Conservation (phyloP, 1,140 invertebrate genomes). For the Bombus cullumanus region DNA sequence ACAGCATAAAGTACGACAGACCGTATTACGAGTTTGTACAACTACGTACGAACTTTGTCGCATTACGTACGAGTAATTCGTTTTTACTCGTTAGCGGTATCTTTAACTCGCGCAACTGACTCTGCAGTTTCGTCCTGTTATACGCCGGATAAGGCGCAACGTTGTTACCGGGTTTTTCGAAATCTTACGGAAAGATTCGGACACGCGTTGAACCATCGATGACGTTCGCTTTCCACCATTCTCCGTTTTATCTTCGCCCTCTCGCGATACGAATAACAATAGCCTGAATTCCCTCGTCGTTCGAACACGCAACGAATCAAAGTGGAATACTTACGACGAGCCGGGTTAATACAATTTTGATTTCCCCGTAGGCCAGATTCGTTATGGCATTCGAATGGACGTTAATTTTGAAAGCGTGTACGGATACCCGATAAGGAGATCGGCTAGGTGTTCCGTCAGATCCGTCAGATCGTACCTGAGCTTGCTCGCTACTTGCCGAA, state of each 20-base stretch:
- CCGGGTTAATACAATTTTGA: constrained; percentile 10
- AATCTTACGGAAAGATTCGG: neutral
- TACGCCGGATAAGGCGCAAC: too few relatives aligned
- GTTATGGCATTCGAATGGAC: neutral
- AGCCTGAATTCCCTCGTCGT: neutral
- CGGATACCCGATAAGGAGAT: neutral
- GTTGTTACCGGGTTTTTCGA: neutral
- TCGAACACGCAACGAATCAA: constrained; percentile 5
- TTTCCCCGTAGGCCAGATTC: neutral
- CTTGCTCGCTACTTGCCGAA: too few relatives aligned
- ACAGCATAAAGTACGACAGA: too few relatives aligned
- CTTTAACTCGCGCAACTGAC: too few relatives aligned
- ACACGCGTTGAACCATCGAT: neutral
- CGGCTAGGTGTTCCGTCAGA: neutral
- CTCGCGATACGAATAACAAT: constrained; percentile 23
- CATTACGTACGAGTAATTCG: neutral
- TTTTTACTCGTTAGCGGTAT: neutral
- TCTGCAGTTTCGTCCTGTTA: too few relatives aligned
- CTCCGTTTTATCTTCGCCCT: too few relatives aligned
- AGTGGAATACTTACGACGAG: constrained; percentile 1
- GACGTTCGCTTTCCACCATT: neutral
- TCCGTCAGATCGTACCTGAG: too few relatives aligned
- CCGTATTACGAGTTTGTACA: neutral
- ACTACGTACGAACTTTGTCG: too few relatives aligned
- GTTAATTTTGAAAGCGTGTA: neutral